phyloP scores from a whole-genome alignment of 2,888 invertebrate species.

The Xestia rhomboidea region DNA sequence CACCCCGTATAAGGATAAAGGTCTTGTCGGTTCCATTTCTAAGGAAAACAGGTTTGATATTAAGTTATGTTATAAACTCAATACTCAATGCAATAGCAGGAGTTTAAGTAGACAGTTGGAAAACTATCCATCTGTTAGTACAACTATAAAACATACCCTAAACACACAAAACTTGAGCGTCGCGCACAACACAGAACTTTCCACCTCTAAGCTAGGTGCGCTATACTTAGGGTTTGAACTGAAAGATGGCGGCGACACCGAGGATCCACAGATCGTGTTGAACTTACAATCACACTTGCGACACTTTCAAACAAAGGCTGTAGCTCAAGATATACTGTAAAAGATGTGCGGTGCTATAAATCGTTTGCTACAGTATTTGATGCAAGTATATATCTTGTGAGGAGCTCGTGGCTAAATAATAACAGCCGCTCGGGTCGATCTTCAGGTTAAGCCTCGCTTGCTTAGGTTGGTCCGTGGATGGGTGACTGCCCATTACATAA shows the following conservation, averaged over 20 bases:
- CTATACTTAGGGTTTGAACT: conserved; percentile 14
- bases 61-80: background rate
- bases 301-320: conserved; percentile 10
- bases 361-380: background rate
- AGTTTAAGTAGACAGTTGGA: background rate
- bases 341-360: conserved; percentile 1
- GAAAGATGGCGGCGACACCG: conserved; percentile 44
- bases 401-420: too few species aligned
- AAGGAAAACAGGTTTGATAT: background rate
- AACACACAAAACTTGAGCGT: conserved; percentile 33
- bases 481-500: too few species aligned
- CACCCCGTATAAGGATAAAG: background rate
- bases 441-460: too few species aligned
- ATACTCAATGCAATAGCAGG: background rate
- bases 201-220: conserved; percentile 16
- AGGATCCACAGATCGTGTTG: conserved; percentile 53
- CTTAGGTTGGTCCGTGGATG: too few species aligned
- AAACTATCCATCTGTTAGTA: background rate
- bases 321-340: conserved; percentile 18
- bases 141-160: conserved; percentile 12
- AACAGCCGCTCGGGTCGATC: too few species aligned
- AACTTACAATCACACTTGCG: conserved; percentile 58
- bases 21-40: background rate
- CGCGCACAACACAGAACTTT: conserved; percentile 15
- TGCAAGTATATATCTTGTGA: background rate